Base-by-base conservation (phyloP, 2,888 invertebrate genomes). In the Sericinus montela region DNA sequence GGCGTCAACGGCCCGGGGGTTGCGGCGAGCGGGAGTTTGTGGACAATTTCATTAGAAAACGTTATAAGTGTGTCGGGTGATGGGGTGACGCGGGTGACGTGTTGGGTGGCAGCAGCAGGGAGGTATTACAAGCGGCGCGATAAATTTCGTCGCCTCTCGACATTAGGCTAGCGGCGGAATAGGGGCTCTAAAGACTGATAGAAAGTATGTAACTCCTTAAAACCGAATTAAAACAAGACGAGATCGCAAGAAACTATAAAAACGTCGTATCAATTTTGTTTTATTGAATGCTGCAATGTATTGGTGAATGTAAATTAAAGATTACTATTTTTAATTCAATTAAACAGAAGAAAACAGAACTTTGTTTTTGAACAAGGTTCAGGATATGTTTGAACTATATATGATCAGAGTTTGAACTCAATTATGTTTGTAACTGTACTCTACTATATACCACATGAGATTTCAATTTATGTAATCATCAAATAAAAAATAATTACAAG, bases 21-120 rank as follows among this genome's bases (percentile, higher is more conserved):
- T 79, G 78, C 68, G 79, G 80, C 75, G 77, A 78, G 76, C 76
- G 75, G 70, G 78, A 75, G 77, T 76, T 83, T 80, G 85, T 82
- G 85, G 87, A 88, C 87, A 85, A 89, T 87, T 89, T 88, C 86
- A 89, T 89, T 89, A 89, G 86, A 85, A 87, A 87, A 79, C 73
- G 83, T 80, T 87, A 83, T 83, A 83, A 84, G 85, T 84, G 77
- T 83, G 81, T 82, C 75, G 79, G 79, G 75, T 79, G 84, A 80
- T 70, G 73, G 80, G 81, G 82, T 78, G 81, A 78, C 65, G 49
- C 4, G 48, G 71, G 72, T 69, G 72, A 72, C 65, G 65, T 52
- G 60, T 60, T 69, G 75, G 72, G 67, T 69, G 72, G 60, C 59
- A 65, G 70, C 69, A 65, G 70, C 70, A 75, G 69, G 79, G 80